Evolutionary conservation across 2,888 invertebrate species (phyloP).

Genomic region (Bombyx huttoni): DNA sequence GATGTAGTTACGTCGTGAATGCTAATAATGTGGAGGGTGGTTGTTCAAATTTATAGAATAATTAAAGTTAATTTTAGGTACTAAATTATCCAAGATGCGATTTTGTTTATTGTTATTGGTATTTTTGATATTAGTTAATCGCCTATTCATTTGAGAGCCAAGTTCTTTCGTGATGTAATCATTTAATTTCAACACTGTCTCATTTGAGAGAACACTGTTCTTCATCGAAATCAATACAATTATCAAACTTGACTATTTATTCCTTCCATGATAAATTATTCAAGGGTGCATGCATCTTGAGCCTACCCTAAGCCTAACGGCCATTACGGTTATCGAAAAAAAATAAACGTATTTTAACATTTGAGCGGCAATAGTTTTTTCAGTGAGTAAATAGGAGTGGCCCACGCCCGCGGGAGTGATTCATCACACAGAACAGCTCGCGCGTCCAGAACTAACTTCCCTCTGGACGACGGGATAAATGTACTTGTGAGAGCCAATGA

Average conservation of each 20-base stretch:
- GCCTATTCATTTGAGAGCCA: conserved; percentile 6
- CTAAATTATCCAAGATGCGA: conserved; percentile 36
- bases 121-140: conserved; percentile 25
- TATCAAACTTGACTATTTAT: too few relatives aligned
- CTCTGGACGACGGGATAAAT: conserved; percentile 10
- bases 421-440: conserved; percentile 23
- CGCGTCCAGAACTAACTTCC: conserved; percentile 13
- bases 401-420: conserved; percentile 33
- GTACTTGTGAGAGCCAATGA: conserved; percentile 16
- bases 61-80: conserved; percentile 58
- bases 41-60: conserved; percentile 62
- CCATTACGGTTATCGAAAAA: conserved; percentile 6
- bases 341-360: conserved; percentile 8
- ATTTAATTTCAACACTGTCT: neutral
- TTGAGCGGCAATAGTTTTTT: conserved; percentile 20
- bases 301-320: too few relatives aligned
- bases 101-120: conserved; percentile 36
- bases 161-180: neutral
- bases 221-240: neutral
- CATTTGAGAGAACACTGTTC: neutral
- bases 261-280: too few relatives aligned
- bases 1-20: conserved; percentile 57
- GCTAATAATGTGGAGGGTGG: conserved; percentile 60
- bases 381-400: conserved; percentile 24
- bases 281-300: too few relatives aligned